Evolutionary conservation across 2,888 invertebrate genomes (phyloP).

Genomic region (Harpalus rubripes): DNA sequence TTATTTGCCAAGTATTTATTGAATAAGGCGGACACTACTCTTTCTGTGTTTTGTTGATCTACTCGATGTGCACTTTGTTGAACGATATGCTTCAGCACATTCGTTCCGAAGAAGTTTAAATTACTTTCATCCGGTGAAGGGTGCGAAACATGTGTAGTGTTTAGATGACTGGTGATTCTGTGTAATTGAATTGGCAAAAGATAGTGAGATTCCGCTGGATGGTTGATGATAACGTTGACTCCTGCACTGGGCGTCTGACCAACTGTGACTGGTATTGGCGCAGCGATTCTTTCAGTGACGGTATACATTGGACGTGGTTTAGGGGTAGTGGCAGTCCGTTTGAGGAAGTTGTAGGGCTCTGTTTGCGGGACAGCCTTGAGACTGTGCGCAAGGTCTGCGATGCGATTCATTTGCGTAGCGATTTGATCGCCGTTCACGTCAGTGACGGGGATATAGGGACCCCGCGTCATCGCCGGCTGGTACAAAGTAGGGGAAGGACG

Average conservation of each 20-base stretch:
- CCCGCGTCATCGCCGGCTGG: constrained; percentile 47
- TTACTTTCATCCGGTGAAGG: constrained; percentile 63
- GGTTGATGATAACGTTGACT: constrained; percentile 48
- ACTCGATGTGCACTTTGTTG: constrained; percentile 51
- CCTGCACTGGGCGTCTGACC: constrained; percentile 54
- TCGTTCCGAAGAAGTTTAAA: constrained; percentile 65
- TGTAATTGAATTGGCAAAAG: constrained; percentile 67
- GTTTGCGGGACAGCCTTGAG: constrained; percentile 64
- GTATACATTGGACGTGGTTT: neutral
- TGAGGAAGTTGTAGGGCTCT: constrained; percentile 10
- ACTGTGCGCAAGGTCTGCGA: constrained; percentile 67
- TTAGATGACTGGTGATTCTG: constrained; percentile 67
- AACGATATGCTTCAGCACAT: constrained; percentile 63
- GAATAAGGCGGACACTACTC: constrained; percentile 67
- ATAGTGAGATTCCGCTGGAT: constrained; percentile 58
- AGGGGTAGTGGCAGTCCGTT: constrained; percentile 9
- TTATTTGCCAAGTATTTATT: constrained; percentile 68
- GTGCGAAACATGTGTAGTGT: constrained; percentile 62
- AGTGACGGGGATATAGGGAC: constrained; percentile 47
- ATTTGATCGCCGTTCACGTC: constrained; percentile 66
- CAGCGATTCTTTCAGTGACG: constrained; percentile 11
- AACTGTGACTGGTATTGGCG: constrained; percentile 52
- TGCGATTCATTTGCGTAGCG: constrained; percentile 67
- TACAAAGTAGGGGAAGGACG: constrained; percentile 19
- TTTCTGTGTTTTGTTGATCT: constrained; percentile 62